Percentiles rank a stretch among this genome's conserved stretches.
phyloP scores from a whole-genome alignment of 2,797 vertebrate genomes.

The Oreortyx pictus region DNA sequence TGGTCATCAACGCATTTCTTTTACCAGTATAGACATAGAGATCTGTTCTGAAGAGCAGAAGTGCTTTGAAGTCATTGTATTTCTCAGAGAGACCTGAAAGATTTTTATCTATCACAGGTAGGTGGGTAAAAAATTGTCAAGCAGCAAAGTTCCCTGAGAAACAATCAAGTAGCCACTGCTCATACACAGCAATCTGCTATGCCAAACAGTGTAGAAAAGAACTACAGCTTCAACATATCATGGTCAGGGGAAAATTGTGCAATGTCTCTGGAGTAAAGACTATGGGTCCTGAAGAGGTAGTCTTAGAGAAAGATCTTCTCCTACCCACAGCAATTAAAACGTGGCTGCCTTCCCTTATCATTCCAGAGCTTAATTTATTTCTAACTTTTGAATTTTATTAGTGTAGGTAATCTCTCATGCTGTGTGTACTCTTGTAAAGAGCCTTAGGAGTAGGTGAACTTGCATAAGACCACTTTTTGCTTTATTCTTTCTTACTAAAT shows the following conservation, averaged over 20 bases:
- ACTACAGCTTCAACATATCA: not conserved
- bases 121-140: not conserved
- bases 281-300: not conserved
- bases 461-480: slow-evolving; percentile 19
- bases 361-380: slow-evolving; percentile 1
- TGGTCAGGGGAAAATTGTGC: not conserved
- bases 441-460: not conserved
- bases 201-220: not conserved
- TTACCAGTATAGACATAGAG: not conserved
- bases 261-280: not conserved
- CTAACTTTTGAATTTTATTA: slow-evolving; percentile 4
- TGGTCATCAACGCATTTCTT: not conserved
- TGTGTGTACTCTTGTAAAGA: slow-evolving; percentile 15
- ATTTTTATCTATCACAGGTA: not conserved
- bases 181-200: not conserved
- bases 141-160: not conserved
- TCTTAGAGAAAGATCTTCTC: not conserved
- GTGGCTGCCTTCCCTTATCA: not conserved
- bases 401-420: slow-evolving; percentile 19
- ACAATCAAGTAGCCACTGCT: not conserved
- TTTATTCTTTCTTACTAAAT: slow-evolving; percentile 42
- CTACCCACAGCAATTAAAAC: not conserved
- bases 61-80: not conserved
- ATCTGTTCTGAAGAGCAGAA: not conserved
- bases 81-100: not conserved